Evolutionary conservation across 1,140 invertebrate genomes (phyloP).

Genomic region (Bicyclus anynana): DNA sequence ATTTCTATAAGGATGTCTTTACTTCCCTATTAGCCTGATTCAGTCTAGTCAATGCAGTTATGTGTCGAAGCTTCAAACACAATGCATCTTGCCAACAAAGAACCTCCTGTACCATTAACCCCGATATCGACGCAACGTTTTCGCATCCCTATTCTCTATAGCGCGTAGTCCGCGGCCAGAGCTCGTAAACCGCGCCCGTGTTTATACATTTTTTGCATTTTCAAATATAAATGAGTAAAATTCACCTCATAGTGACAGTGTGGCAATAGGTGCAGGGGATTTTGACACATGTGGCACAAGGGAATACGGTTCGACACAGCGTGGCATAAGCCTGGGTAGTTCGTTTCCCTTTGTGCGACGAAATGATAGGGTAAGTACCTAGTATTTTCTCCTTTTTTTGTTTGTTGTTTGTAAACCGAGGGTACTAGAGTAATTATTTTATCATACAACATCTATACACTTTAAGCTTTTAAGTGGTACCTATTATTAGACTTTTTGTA

Average conservation of each 20-base stretch:
- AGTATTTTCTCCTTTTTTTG: slow-evolving; percentile 12
- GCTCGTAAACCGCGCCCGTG: slow-evolving; percentile 47
- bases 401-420: slow-evolving; percentile 6
- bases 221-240: not conserved
- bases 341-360: slow-evolving; percentile 49
- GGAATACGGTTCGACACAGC: slow-evolving; percentile 63
- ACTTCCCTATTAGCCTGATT: not conserved
- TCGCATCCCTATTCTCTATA: slow-evolving; percentile 32
- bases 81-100: not conserved
- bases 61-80: too few relatives aligned
- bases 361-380: slow-evolving; percentile 64
- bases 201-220: slow-evolving; percentile 4
- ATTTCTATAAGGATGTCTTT: too few relatives aligned
- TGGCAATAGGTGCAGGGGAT: slow-evolving; percentile 27
- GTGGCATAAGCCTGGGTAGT: slow-evolving; percentile 68
- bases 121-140: slow-evolving; percentile 5
- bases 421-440: too few relatives aligned
- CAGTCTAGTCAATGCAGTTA: too few relatives aligned
- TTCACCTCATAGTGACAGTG: slow-evolving; percentile 16
- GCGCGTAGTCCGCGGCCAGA: slow-evolving; percentile 43
- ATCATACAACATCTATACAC: too few relatives aligned
- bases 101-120: not conserved
- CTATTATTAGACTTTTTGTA: too few relatives aligned
- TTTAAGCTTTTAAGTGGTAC: too few relatives aligned
- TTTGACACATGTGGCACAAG: slow-evolving; percentile 65